Base-by-base conservation (phyloP, 2,888 invertebrate genomes). In the Pocota personata region DNA sequence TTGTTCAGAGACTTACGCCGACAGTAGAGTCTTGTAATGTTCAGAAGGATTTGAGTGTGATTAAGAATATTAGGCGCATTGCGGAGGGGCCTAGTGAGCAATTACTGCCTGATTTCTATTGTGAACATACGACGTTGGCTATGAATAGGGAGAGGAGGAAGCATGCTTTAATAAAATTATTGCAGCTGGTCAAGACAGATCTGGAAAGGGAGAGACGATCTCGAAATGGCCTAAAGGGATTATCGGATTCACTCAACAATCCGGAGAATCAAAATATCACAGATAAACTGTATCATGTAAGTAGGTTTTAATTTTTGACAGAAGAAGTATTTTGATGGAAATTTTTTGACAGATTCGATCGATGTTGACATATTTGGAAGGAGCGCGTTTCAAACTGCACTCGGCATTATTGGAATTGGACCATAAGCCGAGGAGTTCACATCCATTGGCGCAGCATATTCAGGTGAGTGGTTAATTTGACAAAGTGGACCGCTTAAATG, bases 121-220 rank as follows among this genome's bases (percentile, higher is more conserved):
- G 98, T 89, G 98, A 98, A 91, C 98, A 98, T 93, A 96, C 97
- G 88, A 97, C 97, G 1, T 94, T 98, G 89, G 97, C 97, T 30
- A 98, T 98, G 98, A 98, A 98, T 92, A 94, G 95, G 69, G 98
- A 98, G 90, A 93, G 98, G 83, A 94, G 98, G 89, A 97, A 97
- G 93, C 96, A 97, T 93, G 96, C 97, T 3, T 93, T 98, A 79
- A 94, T 97, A 72, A 97, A 97, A 91, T 95, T 98, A 66, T 93
- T 98, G 37, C 96, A 97, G 89, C 93, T 97, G 90, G 96, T 98
- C 73, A 95, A 97, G 88, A 96, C 97, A 89, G 98, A 98, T 91
- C 94, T 97, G 89, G 98, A 98, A 88, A 94, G 97, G 40, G 98
- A 98, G 91, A 94, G 96, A 72, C 96, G 97, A 90, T 98, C 98